Percentiles rank a stretch among this genome's conserved stretches.
Conservation (phyloP, 2,888 invertebrate genomes). For the Encarsia formosa region DNA sequence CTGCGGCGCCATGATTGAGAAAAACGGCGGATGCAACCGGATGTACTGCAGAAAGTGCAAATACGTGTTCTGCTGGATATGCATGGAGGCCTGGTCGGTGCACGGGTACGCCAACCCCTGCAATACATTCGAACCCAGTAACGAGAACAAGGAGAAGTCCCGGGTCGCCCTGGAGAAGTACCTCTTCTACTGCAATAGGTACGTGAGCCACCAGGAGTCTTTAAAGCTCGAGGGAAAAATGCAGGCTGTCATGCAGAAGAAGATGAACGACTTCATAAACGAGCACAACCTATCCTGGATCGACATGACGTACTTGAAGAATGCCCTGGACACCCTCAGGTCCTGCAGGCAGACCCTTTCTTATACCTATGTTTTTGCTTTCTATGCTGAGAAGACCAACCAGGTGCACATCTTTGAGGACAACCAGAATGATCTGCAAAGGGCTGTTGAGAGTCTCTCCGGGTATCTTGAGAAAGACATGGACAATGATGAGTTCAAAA, state of each 20-base stretch:
- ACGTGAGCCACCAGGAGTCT: not conserved
- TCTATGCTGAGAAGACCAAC: constrained; percentile 59
- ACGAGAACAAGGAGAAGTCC: not conserved
- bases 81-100: constrained; percentile 56
- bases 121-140: not conserved
- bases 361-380: constrained; percentile 65
- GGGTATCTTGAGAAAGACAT: constrained; percentile 32
- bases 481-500: not conserved
- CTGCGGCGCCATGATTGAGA: constrained; percentile 54
- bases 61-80: constrained; percentile 63
- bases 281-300: not conserved
- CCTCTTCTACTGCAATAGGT: not conserved
- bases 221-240: constrained; percentile 27
- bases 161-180: not conserved
- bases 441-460: constrained; percentile 59
- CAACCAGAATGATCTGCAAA: constrained; percentile 60
- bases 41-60: constrained; percentile 63
- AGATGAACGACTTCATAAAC: not conserved
- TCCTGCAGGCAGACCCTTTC: constrained; percentile 60
- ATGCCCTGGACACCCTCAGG: constrained; percentile 58
- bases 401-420: constrained; percentile 62
- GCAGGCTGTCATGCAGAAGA: no score
- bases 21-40: constrained; percentile 63
- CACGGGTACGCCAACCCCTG: not conserved
- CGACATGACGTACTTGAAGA: constrained; percentile 58